Base-by-base conservation (phyloP, 1,140 invertebrate species). In the Doryteuthis pealeii region DNA sequence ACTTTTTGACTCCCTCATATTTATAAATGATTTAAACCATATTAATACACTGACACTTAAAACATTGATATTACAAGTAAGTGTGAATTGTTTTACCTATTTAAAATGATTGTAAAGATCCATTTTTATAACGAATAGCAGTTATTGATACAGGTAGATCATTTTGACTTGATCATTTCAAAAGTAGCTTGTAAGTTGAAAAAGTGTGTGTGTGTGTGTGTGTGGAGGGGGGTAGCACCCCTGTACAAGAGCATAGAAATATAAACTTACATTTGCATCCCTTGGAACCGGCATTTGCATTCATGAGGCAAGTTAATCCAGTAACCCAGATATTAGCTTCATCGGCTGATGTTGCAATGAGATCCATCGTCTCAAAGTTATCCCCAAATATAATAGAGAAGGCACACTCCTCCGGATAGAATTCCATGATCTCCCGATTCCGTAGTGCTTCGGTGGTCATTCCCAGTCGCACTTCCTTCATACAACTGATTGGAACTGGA, bases 271-370 rank as follows among this genome's bases (percentile, higher is more conserved):
- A 77, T 78, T 74, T 75, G 78, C 77, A 76, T 49, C 73, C 81
- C 45, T 78, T 78, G 28, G 77, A 76, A 49, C 81, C 81, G 22
- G 80, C 79, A 70, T 77, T 81, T 31, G 88, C 86, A 69, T 88
- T 90, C 65, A 91, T 87, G 5, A 91, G 86, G 79, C 90, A 89
- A 58, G 89, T 91, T 0, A 91, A 82, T 62, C 90, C 90, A 1
- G 90, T 90, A 12, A 91, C 89, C 91, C 91, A 92, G 73, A 92
- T 91, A 79, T 91, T 92, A 12, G 92, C 91, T 81, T 92, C 91
- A 77, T 91, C 91, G 12, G 91, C 87, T 31, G 89, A 88, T 67
- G 89, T 86, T 18, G 92, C 91, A 69, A 92, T 89, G 69, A 92
- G 83, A 84, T 92, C 91, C 66, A 92, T 85, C 31, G 90, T 90